Conservation (phyloP, 2,113 vertebrate species). For the Electrona antarctica region DNA sequence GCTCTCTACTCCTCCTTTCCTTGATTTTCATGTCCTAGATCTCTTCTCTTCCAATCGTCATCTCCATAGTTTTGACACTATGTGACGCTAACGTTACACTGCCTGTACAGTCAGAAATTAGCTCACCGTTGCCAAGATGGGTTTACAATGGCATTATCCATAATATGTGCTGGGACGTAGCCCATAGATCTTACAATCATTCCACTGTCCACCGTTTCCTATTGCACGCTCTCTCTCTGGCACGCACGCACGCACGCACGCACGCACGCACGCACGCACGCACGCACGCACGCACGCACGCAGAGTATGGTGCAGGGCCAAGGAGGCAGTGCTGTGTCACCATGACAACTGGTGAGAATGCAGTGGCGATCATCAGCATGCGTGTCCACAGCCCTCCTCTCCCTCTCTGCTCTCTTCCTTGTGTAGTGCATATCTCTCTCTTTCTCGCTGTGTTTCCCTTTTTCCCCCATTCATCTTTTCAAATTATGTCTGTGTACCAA, state of each 20-base stretch:
- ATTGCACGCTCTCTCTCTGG: neutral
- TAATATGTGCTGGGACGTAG: too few species aligned
- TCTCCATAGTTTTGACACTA: neutral
- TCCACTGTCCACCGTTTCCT: too few species aligned
- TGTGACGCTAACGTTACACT: neutral
- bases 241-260: neutral
- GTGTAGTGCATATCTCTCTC: neutral
- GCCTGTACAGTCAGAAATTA: neutral
- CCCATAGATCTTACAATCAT: neutral
- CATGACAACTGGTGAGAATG: conserved; percentile 60
- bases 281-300: conserved; percentile 21
- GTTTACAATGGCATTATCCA: neutral
- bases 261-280: neutral
- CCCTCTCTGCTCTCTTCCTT: conserved; percentile 4
- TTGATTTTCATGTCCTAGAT: neutral
- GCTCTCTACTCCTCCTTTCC: neutral
- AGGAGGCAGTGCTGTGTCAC: conserved; percentile 48
- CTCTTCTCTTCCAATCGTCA: neutral
- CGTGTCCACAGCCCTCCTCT: conserved; percentile 39
- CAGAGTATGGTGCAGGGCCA: conserved; percentile 23
- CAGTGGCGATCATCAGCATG: conserved; percentile 51
- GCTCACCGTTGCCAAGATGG: too few species aligned
- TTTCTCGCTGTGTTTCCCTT: neutral
- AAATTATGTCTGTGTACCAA: too few species aligned
- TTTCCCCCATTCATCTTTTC: too few species aligned